Conservation (phyloP, 1,140 invertebrate species). For the Brachionus calyciflorus region DNA sequence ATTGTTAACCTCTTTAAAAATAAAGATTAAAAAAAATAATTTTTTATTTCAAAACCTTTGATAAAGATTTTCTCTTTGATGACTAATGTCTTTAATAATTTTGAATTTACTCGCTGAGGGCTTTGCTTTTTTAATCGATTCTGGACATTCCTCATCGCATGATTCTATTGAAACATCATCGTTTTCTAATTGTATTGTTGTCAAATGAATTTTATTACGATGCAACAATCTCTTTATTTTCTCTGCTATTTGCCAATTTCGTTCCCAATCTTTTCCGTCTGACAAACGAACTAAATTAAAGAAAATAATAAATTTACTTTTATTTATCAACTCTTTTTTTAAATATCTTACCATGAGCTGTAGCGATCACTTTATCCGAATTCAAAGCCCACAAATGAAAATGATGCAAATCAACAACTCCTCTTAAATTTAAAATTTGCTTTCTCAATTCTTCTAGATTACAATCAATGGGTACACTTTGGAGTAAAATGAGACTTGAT, state of each 20-base stretch:
- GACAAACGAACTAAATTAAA: too few relatives aligned
- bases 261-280: too few relatives aligned
- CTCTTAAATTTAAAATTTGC: constrained; percentile 56
- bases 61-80: neutral
- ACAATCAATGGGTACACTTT: constrained; percentile 65
- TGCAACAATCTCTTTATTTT: constrained; percentile 11
- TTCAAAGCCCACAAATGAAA: constrained; percentile 64
- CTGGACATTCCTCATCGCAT: constrained; percentile 20
- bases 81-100: too few relatives aligned
- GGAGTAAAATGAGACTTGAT: constrained; percentile 64
- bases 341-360: too few relatives aligned
- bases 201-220: constrained; percentile 15
- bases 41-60: neutral
- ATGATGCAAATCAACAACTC: constrained; percentile 63
- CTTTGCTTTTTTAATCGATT: neutral
- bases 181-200: constrained; percentile 20
- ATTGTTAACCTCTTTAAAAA: too few relatives aligned
- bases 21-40: too few relatives aligned
- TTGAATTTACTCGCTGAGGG: too few relatives aligned
- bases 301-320: too few relatives aligned
- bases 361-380: too few relatives aligned
- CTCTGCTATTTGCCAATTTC: neutral
- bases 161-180: neutral
- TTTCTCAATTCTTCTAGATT: constrained; percentile 61
- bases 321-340: too few relatives aligned